These are phyloP conservation scores for Meganola albula DNA, from an alignment of 2,888 invertebrate species.

Conservation along the genomic window DNA sequence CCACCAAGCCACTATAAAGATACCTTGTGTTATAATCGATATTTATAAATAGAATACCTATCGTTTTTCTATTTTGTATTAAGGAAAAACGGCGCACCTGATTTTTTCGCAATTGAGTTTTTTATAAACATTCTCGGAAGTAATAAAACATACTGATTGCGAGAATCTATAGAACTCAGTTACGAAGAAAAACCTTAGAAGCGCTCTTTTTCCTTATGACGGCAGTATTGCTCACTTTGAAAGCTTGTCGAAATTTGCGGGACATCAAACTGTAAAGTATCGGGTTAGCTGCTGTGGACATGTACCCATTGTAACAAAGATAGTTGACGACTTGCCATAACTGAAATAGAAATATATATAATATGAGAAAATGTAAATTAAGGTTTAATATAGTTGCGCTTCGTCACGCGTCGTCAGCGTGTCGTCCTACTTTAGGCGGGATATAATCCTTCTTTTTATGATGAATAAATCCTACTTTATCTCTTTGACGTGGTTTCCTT, in stretches of 20 bases:
- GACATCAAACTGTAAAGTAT: slow-evolving; percentile 69
- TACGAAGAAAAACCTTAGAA: background rate
- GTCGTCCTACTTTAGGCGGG: too few relatives aligned
- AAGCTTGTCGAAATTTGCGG: slow-evolving; percentile 58
- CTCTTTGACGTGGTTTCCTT: too few relatives aligned
- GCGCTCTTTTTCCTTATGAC: background rate
- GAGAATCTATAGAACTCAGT: background rate
- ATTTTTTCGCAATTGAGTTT: background rate
- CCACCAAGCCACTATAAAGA: too few relatives aligned
- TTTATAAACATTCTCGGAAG: background rate
- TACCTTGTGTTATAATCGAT: too few relatives aligned
- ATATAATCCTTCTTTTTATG: too few relatives aligned
- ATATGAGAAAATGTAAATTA: too few relatives aligned
- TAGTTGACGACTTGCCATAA: slow-evolving; percentile 57
- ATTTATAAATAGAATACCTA: background rate
- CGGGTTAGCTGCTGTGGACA: slow-evolving; percentile 62
- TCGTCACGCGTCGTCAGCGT: too few relatives aligned
- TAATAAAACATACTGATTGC: too few relatives aligned
- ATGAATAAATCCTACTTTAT: too few relatives aligned
- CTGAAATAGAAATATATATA: slow-evolving; percentile 39
- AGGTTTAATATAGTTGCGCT: too few relatives aligned
- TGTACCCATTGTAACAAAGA: slow-evolving; percentile 54
- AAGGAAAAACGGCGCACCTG: background rate
- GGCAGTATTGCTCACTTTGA: slow-evolving; percentile 48
- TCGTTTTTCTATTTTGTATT: background rate